A percentile compares a stretch with the other conserved stretches of the same genome.
These are phyloP conservation scores for Physeter macrocephalus DNA, from an alignment of 2,113 vertebrate species.

Conservation along the genomic window DNA sequence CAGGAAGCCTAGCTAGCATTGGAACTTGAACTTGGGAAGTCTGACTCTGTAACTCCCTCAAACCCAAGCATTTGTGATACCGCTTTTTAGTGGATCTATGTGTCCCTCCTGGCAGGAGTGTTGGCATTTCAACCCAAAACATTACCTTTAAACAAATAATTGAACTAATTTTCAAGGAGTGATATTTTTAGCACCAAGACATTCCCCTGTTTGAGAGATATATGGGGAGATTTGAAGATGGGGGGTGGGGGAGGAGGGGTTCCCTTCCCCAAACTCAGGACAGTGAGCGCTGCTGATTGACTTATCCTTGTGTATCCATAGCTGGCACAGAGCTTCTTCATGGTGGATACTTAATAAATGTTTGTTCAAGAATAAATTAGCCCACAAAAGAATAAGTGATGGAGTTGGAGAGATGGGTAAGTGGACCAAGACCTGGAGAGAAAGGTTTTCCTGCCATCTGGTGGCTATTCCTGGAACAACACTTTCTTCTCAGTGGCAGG, in stretches of 20 bases:
- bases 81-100: background rate
- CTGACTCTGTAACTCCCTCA: background rate
- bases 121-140: background rate
- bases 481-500: background rate
- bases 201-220: background rate
- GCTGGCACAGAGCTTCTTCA: background rate
- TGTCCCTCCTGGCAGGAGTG: background rate
- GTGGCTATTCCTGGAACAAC: conserved; percentile 27
- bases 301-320: background rate
- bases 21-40: background rate
- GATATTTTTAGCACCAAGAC: background rate
- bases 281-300: background rate
- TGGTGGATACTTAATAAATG: background rate
- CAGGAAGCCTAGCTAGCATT: background rate
- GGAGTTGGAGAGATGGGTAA: background rate
- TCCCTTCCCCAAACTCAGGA: background rate
- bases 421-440: background rate
- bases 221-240: background rate
- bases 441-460: conserved; percentile 47
- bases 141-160: background rate
- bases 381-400: background rate
- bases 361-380: background rate
- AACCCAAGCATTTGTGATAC: background rate
- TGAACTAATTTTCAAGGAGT: background rate
- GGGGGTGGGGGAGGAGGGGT: no score